Evolutionary conservation across 2,888 invertebrate genomes (phyloP).

Genomic region (Miltochrista miniata): DNA sequence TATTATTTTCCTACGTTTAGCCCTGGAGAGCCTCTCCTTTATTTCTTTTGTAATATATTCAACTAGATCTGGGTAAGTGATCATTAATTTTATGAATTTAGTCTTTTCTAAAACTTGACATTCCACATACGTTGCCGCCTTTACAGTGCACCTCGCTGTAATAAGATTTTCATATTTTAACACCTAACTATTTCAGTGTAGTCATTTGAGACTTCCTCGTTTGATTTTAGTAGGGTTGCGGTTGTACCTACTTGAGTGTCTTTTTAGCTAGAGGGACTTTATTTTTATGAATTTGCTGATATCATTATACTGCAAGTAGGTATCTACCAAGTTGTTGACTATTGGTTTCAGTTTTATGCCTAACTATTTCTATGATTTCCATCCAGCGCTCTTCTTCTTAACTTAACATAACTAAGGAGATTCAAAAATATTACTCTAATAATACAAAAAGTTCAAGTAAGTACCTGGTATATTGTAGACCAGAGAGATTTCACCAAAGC

Average conservation of each 20-base stretch:
- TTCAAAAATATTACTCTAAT: background rate
- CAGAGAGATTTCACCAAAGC: conserved; percentile 80
- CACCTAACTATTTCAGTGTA: too few relatives aligned
- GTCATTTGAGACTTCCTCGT: too few relatives aligned
- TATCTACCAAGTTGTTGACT: too few relatives aligned
- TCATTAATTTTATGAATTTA: conserved; percentile 75
- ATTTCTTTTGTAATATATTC: conserved; percentile 62
- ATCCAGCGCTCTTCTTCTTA: too few relatives aligned
- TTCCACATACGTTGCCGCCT: conserved; percentile 80
- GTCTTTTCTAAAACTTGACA: conserved; percentile 78
- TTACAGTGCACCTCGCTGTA: conserved; percentile 77
- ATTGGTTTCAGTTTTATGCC: too few relatives aligned
- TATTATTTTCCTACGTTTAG: conserved; percentile 49
- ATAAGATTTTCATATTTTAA: conserved; percentile 17
- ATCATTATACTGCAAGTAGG: too few relatives aligned
- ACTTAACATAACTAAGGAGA: background rate
- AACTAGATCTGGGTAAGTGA: conserved; percentile 73
- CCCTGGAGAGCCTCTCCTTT: conserved; percentile 54
- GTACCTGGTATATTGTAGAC: conserved; percentile 75
- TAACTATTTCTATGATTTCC: too few relatives aligned
- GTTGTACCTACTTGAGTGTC: too few relatives aligned
- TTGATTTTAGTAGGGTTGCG: too few relatives aligned
- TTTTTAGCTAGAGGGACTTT: too few relatives aligned
- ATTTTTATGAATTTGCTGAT: too few relatives aligned
- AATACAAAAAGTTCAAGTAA: background rate